Conservation (phyloP, 2,113 vertebrate species). For the Gracilinanus agilis region DNA sequence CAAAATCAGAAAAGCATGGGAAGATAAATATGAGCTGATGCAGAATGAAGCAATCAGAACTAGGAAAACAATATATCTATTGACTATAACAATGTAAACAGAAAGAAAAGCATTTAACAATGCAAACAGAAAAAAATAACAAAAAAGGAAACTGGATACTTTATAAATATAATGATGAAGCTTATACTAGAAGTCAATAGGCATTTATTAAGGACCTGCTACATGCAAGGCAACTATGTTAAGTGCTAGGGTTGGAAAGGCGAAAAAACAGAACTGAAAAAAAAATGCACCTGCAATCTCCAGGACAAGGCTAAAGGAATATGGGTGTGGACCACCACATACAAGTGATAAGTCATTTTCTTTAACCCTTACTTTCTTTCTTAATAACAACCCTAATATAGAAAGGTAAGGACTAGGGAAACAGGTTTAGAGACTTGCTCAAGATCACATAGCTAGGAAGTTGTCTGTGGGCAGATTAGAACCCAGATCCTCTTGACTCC, state of each 20-base stretch:
- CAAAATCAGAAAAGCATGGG: background rate
- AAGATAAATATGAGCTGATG: background rate
- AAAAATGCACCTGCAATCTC: background rate
- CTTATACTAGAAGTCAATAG: background rate
- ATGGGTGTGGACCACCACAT: background rate
- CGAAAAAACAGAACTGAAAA: background rate
- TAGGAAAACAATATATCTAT: background rate
- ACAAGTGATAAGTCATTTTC: background rate
- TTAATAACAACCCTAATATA: too few relatives aligned
- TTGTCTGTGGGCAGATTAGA: too few relatives aligned
- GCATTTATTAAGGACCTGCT: background rate
- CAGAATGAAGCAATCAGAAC: background rate
- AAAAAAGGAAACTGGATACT: background rate
- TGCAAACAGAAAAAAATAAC: background rate
- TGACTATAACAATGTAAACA: background rate
- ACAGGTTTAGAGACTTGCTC: too few relatives aligned
- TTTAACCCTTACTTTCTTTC: too few relatives aligned
- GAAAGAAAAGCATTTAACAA: background rate
- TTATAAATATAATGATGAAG: background rate
- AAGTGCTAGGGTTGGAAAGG: too few relatives aligned
- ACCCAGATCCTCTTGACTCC: too few relatives aligned
- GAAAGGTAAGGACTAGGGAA: too few relatives aligned
- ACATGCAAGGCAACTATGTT: too few relatives aligned
- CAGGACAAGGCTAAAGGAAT: background rate
- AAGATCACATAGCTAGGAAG: too few relatives aligned